A percentile compares a stretch with the other conserved stretches of the same genome.
phyloP scores from a whole-genome alignment of 2,888 invertebrate species.

The Gerosis bhagava region DNA sequence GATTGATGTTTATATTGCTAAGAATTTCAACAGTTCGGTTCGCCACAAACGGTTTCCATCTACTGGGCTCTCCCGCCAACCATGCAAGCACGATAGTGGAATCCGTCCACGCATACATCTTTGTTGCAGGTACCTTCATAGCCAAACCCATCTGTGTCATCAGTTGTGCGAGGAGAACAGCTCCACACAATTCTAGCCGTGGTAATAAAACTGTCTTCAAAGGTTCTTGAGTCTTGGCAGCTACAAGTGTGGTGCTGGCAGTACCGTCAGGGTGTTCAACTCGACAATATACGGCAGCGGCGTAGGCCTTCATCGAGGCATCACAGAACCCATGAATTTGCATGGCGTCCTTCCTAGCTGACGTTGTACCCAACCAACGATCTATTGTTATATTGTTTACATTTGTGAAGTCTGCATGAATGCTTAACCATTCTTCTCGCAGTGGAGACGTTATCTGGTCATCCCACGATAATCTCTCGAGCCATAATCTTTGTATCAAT shows the following conservation, averaged over 20 bases:
- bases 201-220: slow-evolving; percentile 26
- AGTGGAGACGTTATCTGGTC: slow-evolving; percentile 8
- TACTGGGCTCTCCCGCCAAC: slow-evolving; percentile 24
- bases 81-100: slow-evolving; percentile 28
- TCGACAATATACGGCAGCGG: slow-evolving; percentile 26
- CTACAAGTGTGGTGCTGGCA: slow-evolving; percentile 16
- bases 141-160: slow-evolving; percentile 18
- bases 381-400: slow-evolving; percentile 1
- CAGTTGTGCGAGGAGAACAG: slow-evolving; percentile 22
- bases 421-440: slow-evolving; percentile 4
- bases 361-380: not conserved
- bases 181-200: slow-evolving; percentile 24
- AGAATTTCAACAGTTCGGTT: slow-evolving; percentile 31
- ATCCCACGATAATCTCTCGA: slow-evolving; percentile 22
- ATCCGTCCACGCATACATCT: slow-evolving; percentile 30
- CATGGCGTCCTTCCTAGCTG: not conserved
- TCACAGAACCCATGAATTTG: slow-evolving; percentile 17
- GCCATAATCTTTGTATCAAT: slow-evolving; percentile 23
- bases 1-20: too few species aligned
- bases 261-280: slow-evolving; percentile 2
- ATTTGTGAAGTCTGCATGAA: slow-evolving; percentile 4
- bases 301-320: slow-evolving; percentile 27
- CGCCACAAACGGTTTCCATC: slow-evolving; percentile 26
- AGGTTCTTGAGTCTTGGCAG: slow-evolving; percentile 20
- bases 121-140: too few species aligned